A percentile compares a stretch with the other conserved stretches of the same genome.
phyloP scores from a whole-genome alignment of 1,140 invertebrate genomes.

The Helicoverpa zea region DNA sequence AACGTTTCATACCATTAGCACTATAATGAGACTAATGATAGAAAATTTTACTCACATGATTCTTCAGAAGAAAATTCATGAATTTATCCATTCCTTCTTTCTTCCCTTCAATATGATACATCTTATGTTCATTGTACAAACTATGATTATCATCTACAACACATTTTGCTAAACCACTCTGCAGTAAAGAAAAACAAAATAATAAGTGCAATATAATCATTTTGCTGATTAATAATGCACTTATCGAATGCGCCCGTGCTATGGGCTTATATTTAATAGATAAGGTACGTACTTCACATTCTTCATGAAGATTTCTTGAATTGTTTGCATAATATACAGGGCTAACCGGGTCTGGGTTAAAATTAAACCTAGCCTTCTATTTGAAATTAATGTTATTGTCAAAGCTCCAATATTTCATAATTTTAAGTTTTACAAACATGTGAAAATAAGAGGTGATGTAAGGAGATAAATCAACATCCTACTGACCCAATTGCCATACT shows the following conservation, averaged over 20 bases:
- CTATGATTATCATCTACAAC: background rate
- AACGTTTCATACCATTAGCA: too few relatives aligned
- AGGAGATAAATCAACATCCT: too few relatives aligned
- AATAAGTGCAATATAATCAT: conserved; percentile 4
- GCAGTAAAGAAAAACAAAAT: background rate
- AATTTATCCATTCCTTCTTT: conserved; percentile 13
- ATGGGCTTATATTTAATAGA: conserved; percentile 32
- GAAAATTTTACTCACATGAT: background rate
- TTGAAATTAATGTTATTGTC: too few relatives aligned
- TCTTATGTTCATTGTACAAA: conserved; percentile 14
- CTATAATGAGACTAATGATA: too few relatives aligned
- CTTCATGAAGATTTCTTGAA: background rate
- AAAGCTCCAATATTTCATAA: too few relatives aligned
- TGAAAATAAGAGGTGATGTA: too few relatives aligned
- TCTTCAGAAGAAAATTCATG: background rate
- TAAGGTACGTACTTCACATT: background rate
- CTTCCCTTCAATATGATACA: conserved; percentile 12
- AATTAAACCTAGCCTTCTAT: too few relatives aligned
- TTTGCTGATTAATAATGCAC: background rate
- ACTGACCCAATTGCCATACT: too few relatives aligned
- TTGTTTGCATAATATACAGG: background rate
- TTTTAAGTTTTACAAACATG: too few relatives aligned
- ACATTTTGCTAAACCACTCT: conserved; percentile 2
- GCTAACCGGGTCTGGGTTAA: too few relatives aligned
- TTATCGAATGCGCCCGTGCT: background rate